Evolutionary conservation across 2,888 invertebrate genomes (phyloP).

Genomic region (Campopleginae sp.): DNA sequence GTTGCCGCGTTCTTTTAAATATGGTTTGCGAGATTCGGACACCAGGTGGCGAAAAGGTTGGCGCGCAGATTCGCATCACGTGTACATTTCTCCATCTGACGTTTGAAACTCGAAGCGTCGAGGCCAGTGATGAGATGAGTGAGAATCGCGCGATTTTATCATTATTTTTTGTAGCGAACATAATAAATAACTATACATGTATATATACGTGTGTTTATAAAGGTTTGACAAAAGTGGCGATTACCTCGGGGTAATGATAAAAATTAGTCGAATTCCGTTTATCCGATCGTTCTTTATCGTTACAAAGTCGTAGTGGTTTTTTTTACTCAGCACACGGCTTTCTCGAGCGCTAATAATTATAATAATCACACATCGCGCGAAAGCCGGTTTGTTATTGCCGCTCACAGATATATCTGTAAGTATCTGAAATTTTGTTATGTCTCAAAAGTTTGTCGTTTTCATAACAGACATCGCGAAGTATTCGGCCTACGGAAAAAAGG

Average conservation of each 20-base stretch:
- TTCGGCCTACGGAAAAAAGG: constrained; percentile 37
- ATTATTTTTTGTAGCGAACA: background rate
- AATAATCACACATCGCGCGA: constrained; percentile 22
- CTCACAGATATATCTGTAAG: constrained; percentile 51
- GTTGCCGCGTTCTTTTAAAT: background rate
- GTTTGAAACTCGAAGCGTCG: constrained; percentile 7
- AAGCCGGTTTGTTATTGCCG: constrained; percentile 65
- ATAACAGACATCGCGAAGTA: constrained; percentile 13
- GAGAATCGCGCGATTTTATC: constrained; percentile 27
- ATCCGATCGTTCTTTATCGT: constrained; percentile 49
- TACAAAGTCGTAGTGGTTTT: constrained; percentile 30
- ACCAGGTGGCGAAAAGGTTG: background rate
- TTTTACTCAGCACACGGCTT: constrained; percentile 24
- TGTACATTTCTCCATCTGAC: constrained; percentile 21
- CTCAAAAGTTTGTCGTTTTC: constrained; percentile 1
- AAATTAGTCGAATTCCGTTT: constrained; percentile 45
- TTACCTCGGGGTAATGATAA: constrained; percentile 32
- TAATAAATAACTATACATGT: constrained; percentile 10
- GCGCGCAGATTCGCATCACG: constrained; percentile 10
- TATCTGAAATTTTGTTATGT: background rate
- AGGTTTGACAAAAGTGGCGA: constrained; percentile 45
- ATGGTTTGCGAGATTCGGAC: background rate
- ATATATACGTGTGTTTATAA: background rate
- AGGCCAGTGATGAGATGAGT: background rate
- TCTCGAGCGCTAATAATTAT: constrained; percentile 15